Evolutionary conservation across 2,888 invertebrate genomes (phyloP), one percentile per base, ranked within the genome.

Genomic region (Eupithecia dodoneata): DNA sequence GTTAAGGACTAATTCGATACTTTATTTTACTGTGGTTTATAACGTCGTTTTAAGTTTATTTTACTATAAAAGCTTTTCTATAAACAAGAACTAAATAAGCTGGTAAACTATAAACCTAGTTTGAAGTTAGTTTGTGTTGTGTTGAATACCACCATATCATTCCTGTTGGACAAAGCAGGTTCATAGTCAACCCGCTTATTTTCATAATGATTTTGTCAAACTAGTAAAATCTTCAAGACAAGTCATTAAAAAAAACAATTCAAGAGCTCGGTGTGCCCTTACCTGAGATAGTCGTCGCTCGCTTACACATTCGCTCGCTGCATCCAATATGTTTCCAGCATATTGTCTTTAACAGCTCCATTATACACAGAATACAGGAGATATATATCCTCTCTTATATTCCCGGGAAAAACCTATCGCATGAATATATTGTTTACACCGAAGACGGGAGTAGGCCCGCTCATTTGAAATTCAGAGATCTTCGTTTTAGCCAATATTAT

Each of bases 261-360:
- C 66, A 42, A 45, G 30, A 12, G 41, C 90, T 72, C 79, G 76
- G 82, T 92, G 83, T 79, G 75, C 71, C 86, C 7, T 85, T 13
- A 73, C 15, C 87, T 70, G 79, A 70, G 49, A n/a, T 77, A 84
- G 86, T 86, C 87, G 86, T 85, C 90, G 87, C 93, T 93, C 94
- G 93, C 94, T 94, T 94, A 94, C 94, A 94, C 94, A 93, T 91
- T 92, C 91, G 88, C 91, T 90, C 88, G 91, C 94, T 94, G 94
- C 94, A 94, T 94, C 93, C 94, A 94, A 94, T 94, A 94, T 93
- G 94, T 94, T 93, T 91, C 92, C 87, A 89, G 92, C 92, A 93
- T 94, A 94, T 94, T 94, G 94, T 94, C 94, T 94, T 94, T 94
- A 94, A 94, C 94, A 92, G 93, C 92, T 93, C 94, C 93, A 94